These are phyloP conservation scores for Lytechinus pictus DNA, from an alignment of 35 echinoderm and acorn worm species.

Conservation along the genomic window DNA sequence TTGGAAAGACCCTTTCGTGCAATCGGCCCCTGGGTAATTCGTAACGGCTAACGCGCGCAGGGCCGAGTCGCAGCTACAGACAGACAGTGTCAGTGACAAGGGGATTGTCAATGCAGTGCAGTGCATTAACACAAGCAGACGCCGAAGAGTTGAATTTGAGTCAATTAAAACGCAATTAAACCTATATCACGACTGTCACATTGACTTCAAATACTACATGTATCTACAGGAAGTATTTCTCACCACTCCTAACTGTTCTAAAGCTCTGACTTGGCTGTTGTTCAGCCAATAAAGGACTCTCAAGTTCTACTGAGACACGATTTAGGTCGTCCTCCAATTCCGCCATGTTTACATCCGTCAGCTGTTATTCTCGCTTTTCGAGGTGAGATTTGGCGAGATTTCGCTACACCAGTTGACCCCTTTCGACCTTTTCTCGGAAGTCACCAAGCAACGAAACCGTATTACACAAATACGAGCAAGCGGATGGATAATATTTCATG, in stretches of 20 bases:
- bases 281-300: constrained; percentile 43
- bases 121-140: neutral
- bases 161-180: neutral
- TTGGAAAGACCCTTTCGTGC: too few species aligned
- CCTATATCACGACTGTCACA: neutral
- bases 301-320: constrained; percentile 36
- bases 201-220: neutral
- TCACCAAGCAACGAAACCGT: constrained; percentile 41
- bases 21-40: too few species aligned
- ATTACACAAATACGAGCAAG: constrained; percentile 34
- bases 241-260: constrained; percentile 41
- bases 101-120: neutral
- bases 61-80: too few species aligned
- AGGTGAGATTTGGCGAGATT: constrained; percentile 43
- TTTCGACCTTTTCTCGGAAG: neutral
- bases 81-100: neutral
- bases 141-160: neutral
- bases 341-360: constrained; percentile 49
- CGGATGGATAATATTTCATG: constrained; percentile 10
- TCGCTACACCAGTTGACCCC: constrained; percentile 41
- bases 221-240: neutral
- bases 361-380: constrained; percentile 33
- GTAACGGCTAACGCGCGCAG: too few species aligned
- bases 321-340: constrained; percentile 36
- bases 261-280: constrained; percentile 24